Conservation (phyloP, 2,888 invertebrate genomes). For the Melanostoma mellinum region DNA sequence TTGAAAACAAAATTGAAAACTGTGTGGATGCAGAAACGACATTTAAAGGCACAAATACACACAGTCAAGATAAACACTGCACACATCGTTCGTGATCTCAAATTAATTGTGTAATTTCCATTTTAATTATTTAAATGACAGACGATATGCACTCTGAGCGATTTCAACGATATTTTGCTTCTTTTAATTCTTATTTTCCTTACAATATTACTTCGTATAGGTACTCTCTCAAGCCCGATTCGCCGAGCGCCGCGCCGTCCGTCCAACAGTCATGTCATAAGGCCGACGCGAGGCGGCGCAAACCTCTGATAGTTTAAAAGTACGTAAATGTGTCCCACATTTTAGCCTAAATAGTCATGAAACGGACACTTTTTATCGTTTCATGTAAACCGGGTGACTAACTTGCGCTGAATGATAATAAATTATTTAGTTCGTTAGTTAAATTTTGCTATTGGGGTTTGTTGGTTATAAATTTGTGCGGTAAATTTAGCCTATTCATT, state of each 20-base stretch:
- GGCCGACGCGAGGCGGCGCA: too few species aligned
- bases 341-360: too few species aligned
- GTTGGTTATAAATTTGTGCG: too few species aligned
- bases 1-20: slow-evolving; percentile 63
- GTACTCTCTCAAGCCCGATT: slow-evolving; percentile 32
- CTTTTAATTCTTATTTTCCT: slow-evolving; percentile 26
- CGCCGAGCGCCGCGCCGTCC: background rate
- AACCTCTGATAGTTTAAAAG: too few species aligned
- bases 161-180: slow-evolving; percentile 28
- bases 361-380: too few species aligned
- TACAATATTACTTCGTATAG: slow-evolving; percentile 12
- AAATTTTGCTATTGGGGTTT: too few species aligned
- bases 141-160: slow-evolving; percentile 64
- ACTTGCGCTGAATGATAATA: too few species aligned
- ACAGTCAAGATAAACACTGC: slow-evolving; percentile 23
- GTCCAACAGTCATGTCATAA: too few species aligned
- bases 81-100: slow-evolving; percentile 62
- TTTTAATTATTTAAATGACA: slow-evolving; percentile 70
- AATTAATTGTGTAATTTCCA: slow-evolving; percentile 69
- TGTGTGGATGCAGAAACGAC: background rate
- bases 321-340: too few species aligned
- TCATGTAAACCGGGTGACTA: too few species aligned
- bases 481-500: too few species aligned
- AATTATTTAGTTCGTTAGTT: too few species aligned
- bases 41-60: slow-evolving; percentile 16